A percentile compares a stretch with the other conserved stretches of the same genome.
Evolutionary conservation across 2,113 vertebrate species (phyloP).

Genomic region (Phalacrocorax brasilianus): DNA sequence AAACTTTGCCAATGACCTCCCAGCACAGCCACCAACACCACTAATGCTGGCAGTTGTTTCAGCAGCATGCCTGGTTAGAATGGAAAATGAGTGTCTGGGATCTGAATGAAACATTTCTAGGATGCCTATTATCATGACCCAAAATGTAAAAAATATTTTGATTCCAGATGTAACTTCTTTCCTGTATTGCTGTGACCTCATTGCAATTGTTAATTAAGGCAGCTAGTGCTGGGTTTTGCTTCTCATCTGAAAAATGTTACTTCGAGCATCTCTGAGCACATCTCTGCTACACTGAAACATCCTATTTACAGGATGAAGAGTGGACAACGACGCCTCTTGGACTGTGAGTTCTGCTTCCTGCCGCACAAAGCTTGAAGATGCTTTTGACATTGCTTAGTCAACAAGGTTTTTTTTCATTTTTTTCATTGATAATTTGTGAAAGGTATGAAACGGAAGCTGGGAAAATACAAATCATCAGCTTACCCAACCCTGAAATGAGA

Average conservation of each 20-base stretch:
- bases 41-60: background rate
- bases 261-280: background rate
- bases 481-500: background rate
- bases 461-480: background rate
- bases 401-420: background rate
- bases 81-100: background rate
- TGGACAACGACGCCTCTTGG: background rate
- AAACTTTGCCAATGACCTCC: background rate
- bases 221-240: background rate
- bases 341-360: background rate
- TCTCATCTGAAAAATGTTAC: background rate
- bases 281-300: background rate
- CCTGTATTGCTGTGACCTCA: background rate
- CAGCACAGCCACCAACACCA: accelerated
- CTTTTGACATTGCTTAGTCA: background rate
- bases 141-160: background rate
- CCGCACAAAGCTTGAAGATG: background rate
- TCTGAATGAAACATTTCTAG: background rate
- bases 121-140: background rate
- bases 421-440: background rate
- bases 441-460: background rate
- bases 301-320: background rate
- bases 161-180: background rate
- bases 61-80: background rate
- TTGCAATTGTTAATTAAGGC: background rate